phyloP scores from a whole-genome alignment of 2,113 vertebrate genomes.

The Pandion haliaetus region DNA sequence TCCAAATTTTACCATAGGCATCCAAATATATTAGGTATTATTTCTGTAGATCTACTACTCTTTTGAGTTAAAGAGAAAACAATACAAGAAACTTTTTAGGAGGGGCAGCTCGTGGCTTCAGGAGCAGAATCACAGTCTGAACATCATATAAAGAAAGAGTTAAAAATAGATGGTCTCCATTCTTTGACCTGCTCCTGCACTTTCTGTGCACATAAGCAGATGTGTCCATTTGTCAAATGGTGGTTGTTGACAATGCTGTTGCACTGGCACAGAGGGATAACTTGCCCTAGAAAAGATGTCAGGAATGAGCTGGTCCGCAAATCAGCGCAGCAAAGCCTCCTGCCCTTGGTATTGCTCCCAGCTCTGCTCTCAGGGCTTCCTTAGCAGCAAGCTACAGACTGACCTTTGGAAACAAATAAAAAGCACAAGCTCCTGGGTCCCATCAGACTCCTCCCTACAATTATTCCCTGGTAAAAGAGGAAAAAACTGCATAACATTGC shows the following conservation, averaged over 20 bases:
- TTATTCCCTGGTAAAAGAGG: background rate
- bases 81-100: background rate
- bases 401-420: background rate
- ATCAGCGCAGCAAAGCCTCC: background rate
- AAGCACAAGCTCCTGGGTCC: background rate
- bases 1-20: background rate
- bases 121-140: background rate
- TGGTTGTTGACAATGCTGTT: background rate
- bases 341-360: background rate
- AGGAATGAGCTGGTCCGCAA: background rate
- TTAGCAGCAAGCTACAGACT: background rate
- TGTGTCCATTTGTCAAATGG: background rate
- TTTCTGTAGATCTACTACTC: background rate
- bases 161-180: background rate
- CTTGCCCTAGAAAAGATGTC: background rate
- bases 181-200: background rate
- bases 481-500: background rate
- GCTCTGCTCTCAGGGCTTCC: background rate
- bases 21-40: background rate
- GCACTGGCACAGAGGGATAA: background rate
- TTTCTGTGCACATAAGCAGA: background rate
- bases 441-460: background rate
- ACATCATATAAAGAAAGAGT: background rate
- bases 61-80: background rate
- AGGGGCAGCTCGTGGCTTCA: background rate